These are phyloP conservation scores for Imbricaverruca yamaguchii DNA, from an alignment of 2,888 invertebrate genomes.

Conservation along the genomic window DNA sequence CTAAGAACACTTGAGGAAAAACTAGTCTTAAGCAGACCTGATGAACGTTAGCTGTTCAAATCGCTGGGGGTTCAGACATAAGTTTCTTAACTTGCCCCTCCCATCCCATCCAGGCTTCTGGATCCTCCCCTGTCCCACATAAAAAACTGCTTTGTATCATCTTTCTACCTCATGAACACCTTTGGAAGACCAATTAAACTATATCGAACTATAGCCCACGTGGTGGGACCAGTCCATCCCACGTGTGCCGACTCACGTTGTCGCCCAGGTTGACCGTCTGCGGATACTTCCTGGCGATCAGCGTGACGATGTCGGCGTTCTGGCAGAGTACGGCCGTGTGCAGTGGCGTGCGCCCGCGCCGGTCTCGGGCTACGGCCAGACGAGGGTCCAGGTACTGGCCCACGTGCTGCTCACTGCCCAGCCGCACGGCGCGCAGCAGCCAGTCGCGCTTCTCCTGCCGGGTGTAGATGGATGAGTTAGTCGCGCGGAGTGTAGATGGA, in stretches of 20 bases:
- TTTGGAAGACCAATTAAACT: neutral
- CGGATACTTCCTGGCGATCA: conserved; percentile 61
- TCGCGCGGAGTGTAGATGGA: no score
- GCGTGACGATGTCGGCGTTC: conserved; percentile 39
- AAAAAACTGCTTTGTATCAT: no score
- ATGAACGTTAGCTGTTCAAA: no score
- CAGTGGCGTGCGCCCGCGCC: conserved; percentile 37
- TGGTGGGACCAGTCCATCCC: neutral
- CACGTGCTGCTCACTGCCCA: conserved; percentile 55
- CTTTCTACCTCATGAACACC: no score
- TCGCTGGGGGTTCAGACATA: neutral
- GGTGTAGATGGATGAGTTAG: neutral
- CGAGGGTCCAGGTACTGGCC: conserved; percentile 31
- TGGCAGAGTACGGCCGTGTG: conserved; percentile 43
- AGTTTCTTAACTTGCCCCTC: neutral
- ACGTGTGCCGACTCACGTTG: conserved; percentile 50
- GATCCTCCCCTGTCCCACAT: conserved; percentile 40
- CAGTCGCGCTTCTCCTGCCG: conserved; percentile 64
- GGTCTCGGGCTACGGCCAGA: conserved; percentile 33
- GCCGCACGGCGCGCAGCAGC: conserved; percentile 63
- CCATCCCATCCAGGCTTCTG: conserved; percentile 39
- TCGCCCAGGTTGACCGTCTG: conserved; percentile 58
- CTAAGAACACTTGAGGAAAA: no score
- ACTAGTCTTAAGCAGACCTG: no score
- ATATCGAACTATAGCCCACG: conserved; percentile 37